Percentiles rank a stretch among this genome's conserved stretches.
Evolutionary conservation across 2,797 vertebrate species (phyloP).

Genomic region (Petrocephalus schoutedeni): DNA sequence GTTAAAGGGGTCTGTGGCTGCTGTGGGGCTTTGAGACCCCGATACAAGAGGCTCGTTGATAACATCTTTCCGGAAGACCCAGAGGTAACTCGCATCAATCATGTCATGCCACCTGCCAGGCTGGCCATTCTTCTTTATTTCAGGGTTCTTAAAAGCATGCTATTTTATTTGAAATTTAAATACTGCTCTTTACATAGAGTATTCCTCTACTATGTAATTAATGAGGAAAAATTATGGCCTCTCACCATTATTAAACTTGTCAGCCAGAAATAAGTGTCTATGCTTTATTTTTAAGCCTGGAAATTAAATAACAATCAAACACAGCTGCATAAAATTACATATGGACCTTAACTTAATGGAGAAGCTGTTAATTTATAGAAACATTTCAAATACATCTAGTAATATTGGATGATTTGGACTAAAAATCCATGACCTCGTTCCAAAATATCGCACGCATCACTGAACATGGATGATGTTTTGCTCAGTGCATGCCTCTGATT

Average conservation of each 20-base stretch:
- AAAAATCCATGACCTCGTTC: background rate
- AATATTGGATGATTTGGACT: background rate
- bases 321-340: background rate
- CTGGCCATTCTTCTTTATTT: background rate
- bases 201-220: background rate
- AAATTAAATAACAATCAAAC: background rate
- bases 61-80: conserved; percentile 88
- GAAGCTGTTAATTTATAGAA: background rate
- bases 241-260: background rate
- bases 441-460: background rate
- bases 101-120: background rate
- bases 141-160: background rate
- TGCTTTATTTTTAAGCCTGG: background rate
- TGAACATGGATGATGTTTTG: background rate
- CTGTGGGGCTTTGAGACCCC: conserved; percentile 79
- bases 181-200: background rate
- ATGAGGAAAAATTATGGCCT: background rate
- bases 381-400: background rate
- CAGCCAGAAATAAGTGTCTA: background rate
- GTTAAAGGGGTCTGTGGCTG: conserved; percentile 77
- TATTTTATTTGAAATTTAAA: background rate
- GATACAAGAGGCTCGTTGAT: conserved; percentile 85
- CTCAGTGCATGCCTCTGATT: background rate
- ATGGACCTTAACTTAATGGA: background rate
- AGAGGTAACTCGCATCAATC: conserved; percentile 55